These are phyloP conservation scores for Corydoras sp. DNA, from an alignment of 2,113 vertebrate genomes.

Conservation along the genomic window DNA sequence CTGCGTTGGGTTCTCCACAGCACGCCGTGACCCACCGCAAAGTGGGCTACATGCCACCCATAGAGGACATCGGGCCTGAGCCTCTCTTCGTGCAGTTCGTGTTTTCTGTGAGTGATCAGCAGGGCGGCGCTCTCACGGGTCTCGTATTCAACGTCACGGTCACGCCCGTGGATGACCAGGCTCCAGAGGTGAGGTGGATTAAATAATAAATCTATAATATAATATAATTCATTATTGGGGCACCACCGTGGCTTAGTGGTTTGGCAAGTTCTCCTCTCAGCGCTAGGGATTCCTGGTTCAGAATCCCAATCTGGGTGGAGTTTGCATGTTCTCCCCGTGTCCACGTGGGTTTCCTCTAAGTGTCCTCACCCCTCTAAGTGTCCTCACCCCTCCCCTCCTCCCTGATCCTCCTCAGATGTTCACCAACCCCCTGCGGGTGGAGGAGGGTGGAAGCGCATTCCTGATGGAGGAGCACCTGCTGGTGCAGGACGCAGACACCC, in stretches of 20 bases:
- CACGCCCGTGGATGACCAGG: constrained; percentile 65
- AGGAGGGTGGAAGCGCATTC: constrained; percentile 57
- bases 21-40: constrained; percentile 70
- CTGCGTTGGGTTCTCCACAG: constrained; percentile 45
- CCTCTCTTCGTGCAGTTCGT: constrained; percentile 64
- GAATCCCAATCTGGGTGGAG: too few species aligned
- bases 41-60: constrained; percentile 72
- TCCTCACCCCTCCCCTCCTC: too few species aligned
- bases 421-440: constrained; percentile 63
- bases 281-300: too few species aligned
- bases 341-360: too few species aligned
- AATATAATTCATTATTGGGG: too few species aligned
- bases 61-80: constrained; percentile 66
- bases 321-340: too few species aligned
- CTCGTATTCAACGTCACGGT: constrained; percentile 69
- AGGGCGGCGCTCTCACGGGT: constrained; percentile 59
- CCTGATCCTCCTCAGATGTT: constrained; percentile 56
- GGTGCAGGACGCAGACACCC: constrained; percentile 64
- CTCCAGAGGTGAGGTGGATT: constrained; percentile 55
- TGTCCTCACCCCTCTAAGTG: too few species aligned
- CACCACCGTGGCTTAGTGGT: too few species aligned
- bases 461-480: constrained; percentile 63
- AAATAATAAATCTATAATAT: too few species aligned
- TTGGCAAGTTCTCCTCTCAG: too few species aligned
- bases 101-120: constrained; percentile 71